These are phyloP conservation scores for Lepus timidus DNA, from an alignment of 2,113 vertebrate species.

Conservation along the genomic window DNA sequence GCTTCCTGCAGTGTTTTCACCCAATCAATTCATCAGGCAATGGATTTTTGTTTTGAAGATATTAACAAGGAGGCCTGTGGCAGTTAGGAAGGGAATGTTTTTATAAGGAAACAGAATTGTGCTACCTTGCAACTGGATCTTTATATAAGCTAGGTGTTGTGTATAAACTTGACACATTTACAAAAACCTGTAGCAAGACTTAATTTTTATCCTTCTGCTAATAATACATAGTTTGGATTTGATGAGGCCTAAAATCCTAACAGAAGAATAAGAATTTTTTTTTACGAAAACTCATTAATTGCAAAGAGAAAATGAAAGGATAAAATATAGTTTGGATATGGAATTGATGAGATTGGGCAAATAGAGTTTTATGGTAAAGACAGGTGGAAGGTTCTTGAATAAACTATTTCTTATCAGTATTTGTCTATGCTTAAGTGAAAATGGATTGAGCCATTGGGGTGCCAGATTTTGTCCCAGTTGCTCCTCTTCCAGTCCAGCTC, in stretches of 20 bases:
- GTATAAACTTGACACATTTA: not conserved
- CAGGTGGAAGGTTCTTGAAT: not conserved
- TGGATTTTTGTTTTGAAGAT: not conserved
- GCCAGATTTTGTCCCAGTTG: too few species aligned
- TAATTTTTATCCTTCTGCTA: not conserved
- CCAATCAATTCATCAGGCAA: not conserved
- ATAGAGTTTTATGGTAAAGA: not conserved
- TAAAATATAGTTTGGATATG: not conserved
- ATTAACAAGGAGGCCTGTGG: not conserved
- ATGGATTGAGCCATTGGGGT: not conserved
- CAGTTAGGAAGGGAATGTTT: constrained; percentile 20
- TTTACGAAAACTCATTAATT: not conserved
- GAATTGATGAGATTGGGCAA: constrained; percentile 11
- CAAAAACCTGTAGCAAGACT: not conserved
- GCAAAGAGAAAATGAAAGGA: not conserved
- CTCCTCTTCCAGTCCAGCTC: too few species aligned
- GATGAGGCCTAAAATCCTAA: not conserved
- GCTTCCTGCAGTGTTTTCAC: not conserved
- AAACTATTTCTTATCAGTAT: constrained; percentile 9
- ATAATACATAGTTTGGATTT: not conserved
- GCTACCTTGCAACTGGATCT: not conserved
- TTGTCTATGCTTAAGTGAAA: not conserved
- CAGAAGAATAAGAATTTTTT: not conserved
- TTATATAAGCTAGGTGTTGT: not conserved
- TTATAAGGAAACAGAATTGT: not conserved